Base-by-base conservation (phyloP, 1,140 invertebrate species). In the Oscheius sp. region DNA sequence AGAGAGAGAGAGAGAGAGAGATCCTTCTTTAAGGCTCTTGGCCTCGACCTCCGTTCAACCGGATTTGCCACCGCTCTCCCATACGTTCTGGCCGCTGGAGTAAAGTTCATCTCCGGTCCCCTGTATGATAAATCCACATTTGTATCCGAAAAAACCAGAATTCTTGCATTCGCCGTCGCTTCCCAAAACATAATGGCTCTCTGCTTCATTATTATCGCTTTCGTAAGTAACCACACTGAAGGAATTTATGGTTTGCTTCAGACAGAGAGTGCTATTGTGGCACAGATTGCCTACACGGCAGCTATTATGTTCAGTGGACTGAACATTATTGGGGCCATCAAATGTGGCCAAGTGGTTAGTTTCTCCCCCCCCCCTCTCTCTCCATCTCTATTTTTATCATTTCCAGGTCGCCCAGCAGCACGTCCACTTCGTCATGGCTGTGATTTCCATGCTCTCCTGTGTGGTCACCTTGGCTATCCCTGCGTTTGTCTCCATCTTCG, bases 51-150 rank as follows among this genome's bases (percentile, higher is more conserved):
- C n/a, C 26, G 46, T 13, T 52, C 49, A 32, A 81, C 79, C 7
- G 79, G 80, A 3, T 69, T 77, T 18, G 81, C 78, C n/a, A 74
- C 81, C 7, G 80, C 79, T 7, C 31, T 82, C 26, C 79, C 79
- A 2, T 80, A 79, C 55, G 20, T 81, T n/a, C 55, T 78, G 4
- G 72, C 81, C 0, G 52, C 73, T 13, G 36, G 79, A 13, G 63
- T 78, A 15, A 81, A 81, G 71, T 64, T 82, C 29, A 62, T 83
- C 28, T 79, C 75, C 7, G 79, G 81, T 0, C 80, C 80, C 31
- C 69, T 81, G 10, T 78, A 71, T 38, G 79, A 81, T 65, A 55
- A 67, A n/a, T 45, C 79, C 29, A 68, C 73, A 29, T 79, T 76
- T 74, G 26, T 83, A 2, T 73, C 69, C 29, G 79, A 68, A 23